Conservation (phyloP, 2,888 invertebrate species). For the Apodemia hepburni region DNA sequence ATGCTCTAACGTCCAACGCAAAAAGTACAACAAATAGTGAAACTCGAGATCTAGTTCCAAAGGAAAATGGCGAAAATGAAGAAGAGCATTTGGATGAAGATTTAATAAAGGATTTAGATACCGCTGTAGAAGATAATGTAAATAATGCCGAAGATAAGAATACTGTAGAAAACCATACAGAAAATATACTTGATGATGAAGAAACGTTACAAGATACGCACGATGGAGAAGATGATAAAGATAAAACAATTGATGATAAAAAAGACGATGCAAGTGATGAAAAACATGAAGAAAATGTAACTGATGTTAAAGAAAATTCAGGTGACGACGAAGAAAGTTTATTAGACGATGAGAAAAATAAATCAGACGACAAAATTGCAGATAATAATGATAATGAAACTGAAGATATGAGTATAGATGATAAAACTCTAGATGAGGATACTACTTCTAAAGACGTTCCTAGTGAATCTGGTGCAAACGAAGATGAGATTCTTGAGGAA, state of each 20-base stretch:
- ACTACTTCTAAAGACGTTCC: constrained; percentile 17
- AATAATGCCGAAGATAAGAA: constrained; percentile 21
- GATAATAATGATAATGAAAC: constrained; percentile 19
- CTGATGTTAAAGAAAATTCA: constrained; percentile 16
- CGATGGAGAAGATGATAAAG: constrained; percentile 21
- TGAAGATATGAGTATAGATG: constrained; percentile 26
- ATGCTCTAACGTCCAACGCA: neutral
- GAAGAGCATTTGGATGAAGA: constrained; percentile 4
- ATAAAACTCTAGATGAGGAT: constrained; percentile 28
- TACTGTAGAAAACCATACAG: neutral
- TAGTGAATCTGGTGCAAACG: constrained; percentile 43
- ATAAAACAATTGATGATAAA: neutral
- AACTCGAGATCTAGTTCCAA: neutral
- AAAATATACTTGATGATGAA: constrained; percentile 13
- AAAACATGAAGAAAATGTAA: constrained; percentile 17
- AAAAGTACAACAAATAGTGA: neutral
- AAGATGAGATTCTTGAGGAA: constrained; percentile 48
- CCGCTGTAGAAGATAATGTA: constrained; percentile 7
- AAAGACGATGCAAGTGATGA: constrained; percentile 16
- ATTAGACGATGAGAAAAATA: constrained; percentile 15
- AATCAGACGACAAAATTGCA: constrained; percentile 20
- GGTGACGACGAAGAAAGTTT: constrained; percentile 2
- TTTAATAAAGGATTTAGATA: constrained; percentile 16
- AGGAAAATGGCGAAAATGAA: neutral
- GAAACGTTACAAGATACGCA: constrained; percentile 15